phyloP scores from a whole-genome alignment of 2,888 invertebrate species.

The Drosophila meridionalis region DNA sequence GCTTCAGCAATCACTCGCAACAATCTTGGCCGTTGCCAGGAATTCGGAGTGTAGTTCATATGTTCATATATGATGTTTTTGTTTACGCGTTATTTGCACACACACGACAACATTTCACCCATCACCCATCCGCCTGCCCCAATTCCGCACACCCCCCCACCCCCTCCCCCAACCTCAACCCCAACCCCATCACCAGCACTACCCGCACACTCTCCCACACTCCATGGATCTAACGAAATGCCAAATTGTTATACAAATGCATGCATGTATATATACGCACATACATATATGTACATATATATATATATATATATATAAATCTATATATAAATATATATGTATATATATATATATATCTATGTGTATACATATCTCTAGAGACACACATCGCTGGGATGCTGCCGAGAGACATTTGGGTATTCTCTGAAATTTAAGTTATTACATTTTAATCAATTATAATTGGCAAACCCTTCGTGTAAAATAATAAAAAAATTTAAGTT shows the following conservation, averaged over 20 bases:
- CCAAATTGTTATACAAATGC: constrained; percentile 1
- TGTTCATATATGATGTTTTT: constrained; percentile 26
- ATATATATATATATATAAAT: background rate
- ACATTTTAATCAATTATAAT: constrained; percentile 42
- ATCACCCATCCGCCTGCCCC: background rate
- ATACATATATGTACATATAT: background rate
- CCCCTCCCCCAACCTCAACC: background rate
- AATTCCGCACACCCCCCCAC: too few species aligned
- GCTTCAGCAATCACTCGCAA: background rate
- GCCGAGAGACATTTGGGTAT: constrained; percentile 38
- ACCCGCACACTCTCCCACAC: background rate
- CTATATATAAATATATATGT: background rate
- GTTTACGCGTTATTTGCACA: constrained; percentile 23
- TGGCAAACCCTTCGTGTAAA: constrained; percentile 42
- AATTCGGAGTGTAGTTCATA: constrained; percentile 15
- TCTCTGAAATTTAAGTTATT: constrained; percentile 50
- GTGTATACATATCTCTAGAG: too few species aligned
- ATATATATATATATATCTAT: background rate
- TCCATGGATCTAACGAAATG: constrained; percentile 12
- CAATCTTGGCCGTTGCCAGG: constrained; percentile 14
- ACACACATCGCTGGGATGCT: constrained; percentile 29
- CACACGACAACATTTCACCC: background rate
- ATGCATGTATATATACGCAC: background rate
- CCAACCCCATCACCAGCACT: background rate
- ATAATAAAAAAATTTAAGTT: constrained; percentile 51